Conservation (phyloP, 2,888 invertebrate species). For the Synanthedon tipuliformis region DNA sequence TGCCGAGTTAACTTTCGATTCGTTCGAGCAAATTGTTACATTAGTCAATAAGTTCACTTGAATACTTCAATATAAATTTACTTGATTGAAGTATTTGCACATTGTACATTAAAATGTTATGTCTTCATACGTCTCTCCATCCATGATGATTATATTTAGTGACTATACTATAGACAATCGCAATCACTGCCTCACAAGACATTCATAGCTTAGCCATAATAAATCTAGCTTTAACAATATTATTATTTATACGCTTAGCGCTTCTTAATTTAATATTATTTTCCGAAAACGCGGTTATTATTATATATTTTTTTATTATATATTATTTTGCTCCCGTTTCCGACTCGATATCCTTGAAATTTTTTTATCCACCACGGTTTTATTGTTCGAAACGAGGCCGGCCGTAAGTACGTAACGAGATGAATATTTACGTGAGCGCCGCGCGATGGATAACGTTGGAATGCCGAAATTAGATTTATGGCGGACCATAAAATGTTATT, state of each 20-base stretch:
- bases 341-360: constrained; percentile 29
- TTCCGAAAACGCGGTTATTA: constrained; percentile 8
- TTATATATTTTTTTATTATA: constrained; percentile 20
- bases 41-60: neutral
- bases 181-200: constrained; percentile 70
- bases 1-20: too few relatives aligned
- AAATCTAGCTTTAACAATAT: constrained; percentile 41
- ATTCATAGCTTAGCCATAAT: constrained; percentile 63
- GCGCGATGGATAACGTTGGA: neutral
- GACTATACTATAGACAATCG: constrained; percentile 37
- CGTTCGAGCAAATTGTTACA: too few relatives aligned
- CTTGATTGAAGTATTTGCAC: neutral
- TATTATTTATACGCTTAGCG: constrained; percentile 55
- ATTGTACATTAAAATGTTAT: neutral
- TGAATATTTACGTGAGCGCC: constrained; percentile 1
- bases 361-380: constrained; percentile 28
- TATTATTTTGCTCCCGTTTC: constrained; percentile 34
- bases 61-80: neutral
- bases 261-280: constrained; percentile 51
- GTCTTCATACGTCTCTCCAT: neutral
- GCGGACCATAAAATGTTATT: neutral
- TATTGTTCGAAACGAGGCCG: constrained; percentile 26
- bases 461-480: neutral
- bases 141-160: constrained; percentile 7
- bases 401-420: constrained; percentile 13